These are phyloP conservation scores for Argyresthia albistria DNA, from an alignment of 2,888 invertebrate genomes.

Conservation along the genomic window DNA sequence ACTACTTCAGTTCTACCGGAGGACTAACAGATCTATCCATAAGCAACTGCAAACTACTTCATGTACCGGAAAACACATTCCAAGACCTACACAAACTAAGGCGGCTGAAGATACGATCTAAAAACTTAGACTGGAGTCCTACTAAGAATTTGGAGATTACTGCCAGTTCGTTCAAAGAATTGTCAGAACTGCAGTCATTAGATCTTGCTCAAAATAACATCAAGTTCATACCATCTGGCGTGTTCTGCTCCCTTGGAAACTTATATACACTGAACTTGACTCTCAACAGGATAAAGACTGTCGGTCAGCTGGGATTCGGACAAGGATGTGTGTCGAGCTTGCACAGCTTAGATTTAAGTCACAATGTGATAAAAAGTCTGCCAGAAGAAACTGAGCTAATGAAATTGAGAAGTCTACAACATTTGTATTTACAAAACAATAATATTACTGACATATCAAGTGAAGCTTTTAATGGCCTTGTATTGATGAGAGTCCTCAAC, in stretches of 20 bases:
- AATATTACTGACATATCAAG: slow-evolving; percentile 84
- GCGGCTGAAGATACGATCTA: slow-evolving; percentile 83
- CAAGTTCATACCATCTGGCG: slow-evolving; percentile 82
- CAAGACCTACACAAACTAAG: slow-evolving; percentile 85
- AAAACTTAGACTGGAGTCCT: slow-evolving; percentile 85
- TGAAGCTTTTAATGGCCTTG: slow-evolving; percentile 84
- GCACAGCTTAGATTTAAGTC: slow-evolving; percentile 84
- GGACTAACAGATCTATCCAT: slow-evolving; percentile 83
- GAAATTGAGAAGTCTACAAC: slow-evolving; percentile 82
- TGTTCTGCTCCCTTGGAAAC: slow-evolving; percentile 85
- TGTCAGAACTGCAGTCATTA: slow-evolving; percentile 84
- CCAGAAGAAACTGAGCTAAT: slow-evolving; percentile 84
- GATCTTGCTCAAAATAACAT: slow-evolving; percentile 90
- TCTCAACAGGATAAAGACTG: slow-evolving; percentile 84
- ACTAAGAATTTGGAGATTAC: slow-evolving; percentile 82
- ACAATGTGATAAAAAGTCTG: slow-evolving; percentile 82
- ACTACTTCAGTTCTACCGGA: slow-evolving; percentile 80
- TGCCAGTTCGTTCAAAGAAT: slow-evolving; percentile 79
- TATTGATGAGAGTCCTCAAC: slow-evolving; percentile 85
- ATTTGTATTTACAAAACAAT: slow-evolving; percentile 87
- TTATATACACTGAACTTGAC: slow-evolving; percentile 89
- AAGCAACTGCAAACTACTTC: slow-evolving; percentile 84
- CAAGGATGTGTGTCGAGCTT: slow-evolving; percentile 78
- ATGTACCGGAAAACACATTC: slow-evolving; percentile 83
- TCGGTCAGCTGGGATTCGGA: slow-evolving; percentile 82